These are phyloP conservation scores for Columba livia DNA, from an alignment of 2,113 vertebrate genomes.

Conservation along the genomic window DNA sequence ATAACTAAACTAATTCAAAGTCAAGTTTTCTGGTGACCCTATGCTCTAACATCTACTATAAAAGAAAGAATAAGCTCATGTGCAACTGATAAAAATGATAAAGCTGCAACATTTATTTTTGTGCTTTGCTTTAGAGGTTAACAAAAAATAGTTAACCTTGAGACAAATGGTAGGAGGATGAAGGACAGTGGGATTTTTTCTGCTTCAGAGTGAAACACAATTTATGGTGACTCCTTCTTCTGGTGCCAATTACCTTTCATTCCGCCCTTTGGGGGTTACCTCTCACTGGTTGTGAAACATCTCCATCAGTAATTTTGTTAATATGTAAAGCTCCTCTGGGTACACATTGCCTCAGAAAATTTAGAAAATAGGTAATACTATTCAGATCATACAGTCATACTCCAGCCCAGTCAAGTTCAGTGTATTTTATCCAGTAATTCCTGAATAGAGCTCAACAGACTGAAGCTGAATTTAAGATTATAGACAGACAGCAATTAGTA, in stretches of 20 bases:
- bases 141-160: not conserved
- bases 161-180: not conserved
- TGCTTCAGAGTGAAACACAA: not conserved
- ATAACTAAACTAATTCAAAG: not conserved
- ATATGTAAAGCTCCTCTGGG: not conserved
- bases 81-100: not conserved
- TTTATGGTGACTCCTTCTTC: not conserved
- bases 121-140: not conserved
- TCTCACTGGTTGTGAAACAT: not conserved
- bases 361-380: not conserved
- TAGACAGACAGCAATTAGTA: not conserved
- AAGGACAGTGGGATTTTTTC: not conserved
- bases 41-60: not conserved
- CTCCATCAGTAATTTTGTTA: not conserved
- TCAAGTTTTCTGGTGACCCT: not conserved
- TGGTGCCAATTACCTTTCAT: not conserved
- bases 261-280: not conserved
- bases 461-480: not conserved
- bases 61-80: not conserved
- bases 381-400: not conserved
- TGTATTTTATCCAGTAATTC: not conserved
- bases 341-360: not conserved
- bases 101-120: not conserved
- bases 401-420: not conserved
- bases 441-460: not conserved